Evolutionary conservation across 2,113 vertebrate genomes (phyloP).

Genomic region (Craseonycteris thonglongyai): DNA sequence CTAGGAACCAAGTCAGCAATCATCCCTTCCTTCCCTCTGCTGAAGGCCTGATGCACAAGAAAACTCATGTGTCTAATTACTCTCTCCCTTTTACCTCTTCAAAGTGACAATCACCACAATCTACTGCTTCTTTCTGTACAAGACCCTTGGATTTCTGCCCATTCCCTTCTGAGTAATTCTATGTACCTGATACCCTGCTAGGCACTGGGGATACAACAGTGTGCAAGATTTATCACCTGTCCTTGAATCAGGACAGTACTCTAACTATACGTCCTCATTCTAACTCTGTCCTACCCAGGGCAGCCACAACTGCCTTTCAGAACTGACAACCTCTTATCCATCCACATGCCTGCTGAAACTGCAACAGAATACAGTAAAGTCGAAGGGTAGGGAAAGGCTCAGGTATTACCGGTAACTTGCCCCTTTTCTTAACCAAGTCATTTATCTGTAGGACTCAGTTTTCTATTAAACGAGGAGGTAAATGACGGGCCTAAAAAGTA

Average conservation of each 20-base stretch:
- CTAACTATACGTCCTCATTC: background rate
- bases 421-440: background rate
- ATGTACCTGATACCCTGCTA: background rate
- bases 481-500: background rate
- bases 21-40: constrained; percentile 63
- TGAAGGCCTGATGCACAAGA: background rate
- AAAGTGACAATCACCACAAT: background rate
- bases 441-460: background rate
- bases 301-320: background rate
- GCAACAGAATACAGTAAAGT: background rate
- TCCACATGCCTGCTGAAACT: background rate
- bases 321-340: background rate
- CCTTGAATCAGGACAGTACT: background rate
- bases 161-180: background rate
- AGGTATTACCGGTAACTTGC: background rate
- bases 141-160: background rate
- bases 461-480: background rate
- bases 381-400: background rate
- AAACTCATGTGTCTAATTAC: background rate
- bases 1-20: constrained; percentile 70
- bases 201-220: background rate
- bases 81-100: background rate
- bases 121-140: background rate
- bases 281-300: background rate
- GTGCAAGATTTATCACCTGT: background rate